These are phyloP conservation scores for Psilopsiagon aymara DNA, from an alignment of 2,113 vertebrate species.

Conservation along the genomic window DNA sequence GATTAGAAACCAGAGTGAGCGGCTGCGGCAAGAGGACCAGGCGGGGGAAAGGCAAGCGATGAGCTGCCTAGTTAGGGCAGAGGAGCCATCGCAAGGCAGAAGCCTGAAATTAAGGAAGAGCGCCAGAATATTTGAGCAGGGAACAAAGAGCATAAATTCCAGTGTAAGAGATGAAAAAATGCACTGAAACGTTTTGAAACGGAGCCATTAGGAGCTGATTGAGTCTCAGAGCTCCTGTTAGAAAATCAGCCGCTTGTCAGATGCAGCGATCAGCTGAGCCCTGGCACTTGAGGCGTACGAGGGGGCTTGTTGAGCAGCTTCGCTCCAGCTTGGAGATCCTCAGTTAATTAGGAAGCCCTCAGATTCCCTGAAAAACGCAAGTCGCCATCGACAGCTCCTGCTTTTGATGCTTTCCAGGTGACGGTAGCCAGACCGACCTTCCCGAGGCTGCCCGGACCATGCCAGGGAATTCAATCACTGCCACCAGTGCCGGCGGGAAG, in stretches of 20 bases:
- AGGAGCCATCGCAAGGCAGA: slow-evolving; percentile 37
- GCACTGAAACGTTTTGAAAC: slow-evolving; percentile 56
- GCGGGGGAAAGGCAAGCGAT: slow-evolving; percentile 19
- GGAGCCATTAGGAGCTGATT: slow-evolving; percentile 72
- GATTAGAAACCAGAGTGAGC: slow-evolving; percentile 25
- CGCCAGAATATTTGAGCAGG: slow-evolving; percentile 62
- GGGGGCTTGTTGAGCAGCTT: slow-evolving; percentile 70
- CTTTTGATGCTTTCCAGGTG: slow-evolving; percentile 76
- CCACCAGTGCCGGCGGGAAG: slow-evolving; percentile 64
- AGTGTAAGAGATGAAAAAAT: slow-evolving; percentile 65
- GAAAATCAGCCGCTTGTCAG: slow-evolving; percentile 79
- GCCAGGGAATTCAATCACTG: slow-evolving; percentile 61
- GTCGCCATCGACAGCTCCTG: slow-evolving; percentile 76
- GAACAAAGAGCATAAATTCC: slow-evolving; percentile 70
- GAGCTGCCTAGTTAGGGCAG: slow-evolving; percentile 35
- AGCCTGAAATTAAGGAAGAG: slow-evolving; percentile 66
- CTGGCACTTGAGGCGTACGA: slow-evolving; percentile 72
- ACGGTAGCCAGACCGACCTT: slow-evolving; percentile 74
- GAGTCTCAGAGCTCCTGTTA: slow-evolving; percentile 71
- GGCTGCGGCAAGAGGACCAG: neutral
- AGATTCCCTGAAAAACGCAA: slow-evolving; percentile 76
- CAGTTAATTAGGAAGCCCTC: slow-evolving; percentile 84
- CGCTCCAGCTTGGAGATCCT: slow-evolving; percentile 80
- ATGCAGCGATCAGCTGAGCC: slow-evolving; percentile 76
- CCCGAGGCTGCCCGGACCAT: slow-evolving; percentile 56